phyloP scores from a whole-genome alignment of 2,797 vertebrate species.

The Melopsittacus undulatus region DNA sequence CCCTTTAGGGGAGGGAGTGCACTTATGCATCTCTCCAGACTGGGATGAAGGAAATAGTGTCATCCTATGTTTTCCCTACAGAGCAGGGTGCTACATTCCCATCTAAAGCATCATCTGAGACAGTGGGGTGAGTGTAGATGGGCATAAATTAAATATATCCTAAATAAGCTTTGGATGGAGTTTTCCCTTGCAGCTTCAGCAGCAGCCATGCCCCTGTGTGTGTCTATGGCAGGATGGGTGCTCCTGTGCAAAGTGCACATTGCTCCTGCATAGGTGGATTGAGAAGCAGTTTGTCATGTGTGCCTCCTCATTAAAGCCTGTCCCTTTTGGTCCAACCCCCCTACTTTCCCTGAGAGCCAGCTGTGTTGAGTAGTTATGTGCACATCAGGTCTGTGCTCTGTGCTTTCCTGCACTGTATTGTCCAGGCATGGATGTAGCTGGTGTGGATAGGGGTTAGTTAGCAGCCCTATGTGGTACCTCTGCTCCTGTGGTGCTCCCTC shows the following conservation, averaged over 20 bases:
- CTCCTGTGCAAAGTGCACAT: neutral
- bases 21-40: neutral
- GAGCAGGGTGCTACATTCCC: rapidly evolving
- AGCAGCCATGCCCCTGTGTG: neutral
- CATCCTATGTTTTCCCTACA: rapidly evolving
- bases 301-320: neutral
- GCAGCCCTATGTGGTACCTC: neutral
- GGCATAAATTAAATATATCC: neutral
- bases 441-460: neutral
- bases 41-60: neutral
- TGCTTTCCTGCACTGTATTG: neutral
- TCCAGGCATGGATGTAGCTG: neutral
- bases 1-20: neutral
- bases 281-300: neutral
- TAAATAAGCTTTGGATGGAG: neutral
- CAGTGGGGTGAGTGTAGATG: rapidly evolving
- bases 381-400: neutral
- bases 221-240: neutral
- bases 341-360: neutral
- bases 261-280: rapidly evolving
- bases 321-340: neutral
- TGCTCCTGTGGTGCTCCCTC: neutral
- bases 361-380: neutral
- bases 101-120: neutral
- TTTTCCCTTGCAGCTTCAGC: neutral